phyloP scores from a whole-genome alignment of 2,888 invertebrate species.

The Tachystola acroxantha region DNA sequence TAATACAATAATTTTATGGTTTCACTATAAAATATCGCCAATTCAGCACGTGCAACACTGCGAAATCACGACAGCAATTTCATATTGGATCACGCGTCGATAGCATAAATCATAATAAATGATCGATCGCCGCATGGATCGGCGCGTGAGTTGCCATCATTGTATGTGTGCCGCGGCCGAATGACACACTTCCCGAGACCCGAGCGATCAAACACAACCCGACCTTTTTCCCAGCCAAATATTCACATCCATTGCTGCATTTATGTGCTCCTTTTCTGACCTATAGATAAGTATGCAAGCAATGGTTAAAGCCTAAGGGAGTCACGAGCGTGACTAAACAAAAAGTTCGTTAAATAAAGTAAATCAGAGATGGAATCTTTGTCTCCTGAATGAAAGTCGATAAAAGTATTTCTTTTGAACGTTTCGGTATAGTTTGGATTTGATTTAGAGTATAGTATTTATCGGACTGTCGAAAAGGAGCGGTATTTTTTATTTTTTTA shows the following conservation, averaged over 20 bases:
- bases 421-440: no score
- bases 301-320: not conserved
- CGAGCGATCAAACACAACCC: constrained; percentile 50
- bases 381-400: constrained; percentile 9
- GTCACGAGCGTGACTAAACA: constrained; percentile 9
- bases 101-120: constrained; percentile 13
- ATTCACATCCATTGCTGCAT: constrained; percentile 1
- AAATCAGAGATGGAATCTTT: constrained; percentile 5
- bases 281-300: constrained; percentile 1
- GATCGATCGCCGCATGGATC: constrained; percentile 37
- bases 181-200: constrained; percentile 61
- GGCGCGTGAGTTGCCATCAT: constrained; percentile 39
- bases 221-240: constrained; percentile 34
- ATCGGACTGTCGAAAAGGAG: no score
- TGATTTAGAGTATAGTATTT: no score
- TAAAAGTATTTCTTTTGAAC: constrained; percentile 3
- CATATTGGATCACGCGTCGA: constrained; percentile 7
- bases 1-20: no score
- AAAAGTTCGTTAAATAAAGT: constrained; percentile 2
- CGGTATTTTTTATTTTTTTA: no score
- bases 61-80: constrained; percentile 3
- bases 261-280: not conserved
- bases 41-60: not conserved
- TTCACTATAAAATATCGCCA: not conserved
- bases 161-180: constrained; percentile 65